Evolutionary conservation across 2,888 invertebrate genomes (phyloP).

Genomic region (Apamea epomidion): DNA sequence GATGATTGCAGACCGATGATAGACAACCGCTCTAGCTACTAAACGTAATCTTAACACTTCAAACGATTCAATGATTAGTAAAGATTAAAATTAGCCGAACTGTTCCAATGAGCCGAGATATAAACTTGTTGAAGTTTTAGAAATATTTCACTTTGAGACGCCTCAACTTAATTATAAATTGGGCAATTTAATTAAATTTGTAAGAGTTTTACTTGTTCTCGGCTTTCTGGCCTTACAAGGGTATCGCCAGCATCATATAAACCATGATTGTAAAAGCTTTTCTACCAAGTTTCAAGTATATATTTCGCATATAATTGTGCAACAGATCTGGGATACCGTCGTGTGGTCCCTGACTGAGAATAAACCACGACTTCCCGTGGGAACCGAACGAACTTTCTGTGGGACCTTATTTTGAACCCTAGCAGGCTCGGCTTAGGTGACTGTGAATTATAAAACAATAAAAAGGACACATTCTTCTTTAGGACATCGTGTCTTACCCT

Average conservation of each 20-base stretch:
- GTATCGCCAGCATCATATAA: slow-evolving; percentile 29
- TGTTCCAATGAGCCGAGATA: slow-evolving; percentile 50
- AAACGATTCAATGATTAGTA: slow-evolving; percentile 53
- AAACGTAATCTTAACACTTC: slow-evolving; percentile 51
- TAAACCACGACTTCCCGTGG: slow-evolving; percentile 61
- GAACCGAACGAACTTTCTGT: slow-evolving; percentile 55
- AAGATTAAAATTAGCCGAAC: slow-evolving; percentile 57
- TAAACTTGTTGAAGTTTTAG: slow-evolving; percentile 59
- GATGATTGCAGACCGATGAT: neutral
- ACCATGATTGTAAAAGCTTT: slow-evolving; percentile 5
- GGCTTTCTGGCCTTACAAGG: slow-evolving; percentile 37
- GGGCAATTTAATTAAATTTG: slow-evolving; percentile 58
- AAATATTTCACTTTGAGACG: slow-evolving; percentile 60
- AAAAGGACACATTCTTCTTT: slow-evolving; percentile 20
- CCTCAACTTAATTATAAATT: slow-evolving; percentile 59
- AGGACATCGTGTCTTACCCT: neutral
- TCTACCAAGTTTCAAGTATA: slow-evolving; percentile 17
- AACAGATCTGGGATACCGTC: slow-evolving; percentile 54
- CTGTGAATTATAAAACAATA: slow-evolving; percentile 37
- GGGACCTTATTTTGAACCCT: slow-evolving; percentile 51
- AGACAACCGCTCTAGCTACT: slow-evolving; percentile 21
- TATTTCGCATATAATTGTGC: slow-evolving; percentile 49
- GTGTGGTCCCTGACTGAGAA: slow-evolving; percentile 52
- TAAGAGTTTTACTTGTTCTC: slow-evolving; percentile 47
- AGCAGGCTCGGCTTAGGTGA: slow-evolving; percentile 12